Base-by-base conservation (phyloP, 1,140 invertebrate genomes). In the Alviniconcha marisindica region DNA sequence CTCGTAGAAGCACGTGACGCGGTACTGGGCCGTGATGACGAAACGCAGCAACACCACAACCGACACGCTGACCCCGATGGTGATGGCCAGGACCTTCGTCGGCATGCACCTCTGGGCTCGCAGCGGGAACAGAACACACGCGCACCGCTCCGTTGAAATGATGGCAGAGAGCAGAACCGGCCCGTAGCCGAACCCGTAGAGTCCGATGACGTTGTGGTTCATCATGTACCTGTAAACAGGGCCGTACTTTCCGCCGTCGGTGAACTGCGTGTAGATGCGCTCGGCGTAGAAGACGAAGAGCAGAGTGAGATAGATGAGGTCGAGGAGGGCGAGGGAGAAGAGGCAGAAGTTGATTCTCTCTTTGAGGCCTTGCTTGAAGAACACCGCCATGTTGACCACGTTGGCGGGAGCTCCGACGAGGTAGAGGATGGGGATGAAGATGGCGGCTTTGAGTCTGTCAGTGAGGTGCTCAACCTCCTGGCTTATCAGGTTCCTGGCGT, bases 21-120 rank as follows among this genome's bases (percentile, higher is more conserved):
- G 28, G 33, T 77, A 77, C 51, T 77, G 28, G 15, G 76, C 40
- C 76, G 51, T 77, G 15, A 77, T 54, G 42, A 56, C 44, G 31
- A 77, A 54, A 3, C 76, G 40, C 3, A 33, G 10, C 4, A 54
- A 77, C 0, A 24, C 51, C 28, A 56, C 4, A 3, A 77, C n/a
- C 0, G 5, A 0, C 18, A 31, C 48, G 44, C 76, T 48, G 51
- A 56, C 56, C 44, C 28, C 36, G 51, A 77, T 56, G 7, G 56
- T 33, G 4, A n/a, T 28, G 0, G 76, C 76, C 44, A 56, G 40
- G 44, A 44, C 44, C 18, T 36, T 77, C 12, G 76, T 77, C 31
- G 40, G 40, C 2, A 77, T 28, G 44, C 33, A 54, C 0, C 21
- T 54, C 33, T 77, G 40, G 14, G 76, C 44, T 7, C 14, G n/a